Conservation (phyloP, 2,888 invertebrate species). For the Chymomyza caudatula region DNA sequence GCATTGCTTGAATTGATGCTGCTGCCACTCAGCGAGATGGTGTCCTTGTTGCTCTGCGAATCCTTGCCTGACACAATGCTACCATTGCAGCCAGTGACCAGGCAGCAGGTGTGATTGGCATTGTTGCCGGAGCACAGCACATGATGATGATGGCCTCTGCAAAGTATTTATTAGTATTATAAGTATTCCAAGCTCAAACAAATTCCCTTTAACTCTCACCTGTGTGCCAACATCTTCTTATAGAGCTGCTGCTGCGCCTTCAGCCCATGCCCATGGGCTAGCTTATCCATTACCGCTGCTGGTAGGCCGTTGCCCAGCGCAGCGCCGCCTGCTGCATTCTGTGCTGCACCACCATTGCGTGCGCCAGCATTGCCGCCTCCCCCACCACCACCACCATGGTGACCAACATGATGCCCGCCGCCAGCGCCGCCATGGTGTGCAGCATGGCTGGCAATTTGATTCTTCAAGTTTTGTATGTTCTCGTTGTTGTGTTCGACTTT, state of each 20-base stretch:
- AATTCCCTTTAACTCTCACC: constrained; percentile 46
- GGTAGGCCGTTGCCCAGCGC: constrained; percentile 44
- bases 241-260: constrained; percentile 70
- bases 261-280: constrained; percentile 65
- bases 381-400: constrained; percentile 43
- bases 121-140: constrained; percentile 70
- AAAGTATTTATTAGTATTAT: not conserved
- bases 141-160: constrained; percentile 66
- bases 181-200: not conserved
- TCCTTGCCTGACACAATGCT: constrained; percentile 37
- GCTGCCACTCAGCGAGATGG: constrained; percentile 58
- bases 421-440: not conserved
- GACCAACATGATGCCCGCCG: constrained; percentile 14
- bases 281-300: constrained; percentile 53
- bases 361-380: constrained; percentile 16
- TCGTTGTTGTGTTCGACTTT: constrained; percentile 74
- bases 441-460: constrained; percentile 65
- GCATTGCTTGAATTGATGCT: constrained; percentile 63
- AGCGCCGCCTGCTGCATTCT: constrained; percentile 9
- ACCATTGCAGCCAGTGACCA: constrained; percentile 64
- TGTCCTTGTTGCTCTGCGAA: constrained; percentile 53
- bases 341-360: constrained; percentile 16
- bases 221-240: constrained; percentile 71
- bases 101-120: constrained; percentile 60
- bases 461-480: constrained; percentile 77